These are phyloP conservation scores for Muscicapa comitata DNA, from an alignment of 2,797 vertebrate genomes.

Conservation along the genomic window DNA sequence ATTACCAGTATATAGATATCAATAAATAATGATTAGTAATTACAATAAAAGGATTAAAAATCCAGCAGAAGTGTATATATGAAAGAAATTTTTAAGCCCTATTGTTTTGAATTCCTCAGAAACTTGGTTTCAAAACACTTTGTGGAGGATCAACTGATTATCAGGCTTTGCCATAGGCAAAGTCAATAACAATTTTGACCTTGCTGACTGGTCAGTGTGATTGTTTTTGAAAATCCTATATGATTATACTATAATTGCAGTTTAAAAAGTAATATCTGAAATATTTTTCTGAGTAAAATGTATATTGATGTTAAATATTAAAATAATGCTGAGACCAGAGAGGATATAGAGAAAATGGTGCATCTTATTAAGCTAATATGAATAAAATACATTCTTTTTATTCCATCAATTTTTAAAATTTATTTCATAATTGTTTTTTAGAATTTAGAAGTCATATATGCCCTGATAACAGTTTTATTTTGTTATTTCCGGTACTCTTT, in stretches of 20 bases:
- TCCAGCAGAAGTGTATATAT: not conserved
- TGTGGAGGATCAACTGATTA: not conserved
- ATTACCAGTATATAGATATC: not conserved
- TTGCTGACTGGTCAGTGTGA: not conserved
- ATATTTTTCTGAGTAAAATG: not conserved
- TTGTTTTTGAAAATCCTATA: not conserved
- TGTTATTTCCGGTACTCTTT: not conserved
- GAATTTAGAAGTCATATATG: not conserved
- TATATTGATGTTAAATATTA: not conserved
- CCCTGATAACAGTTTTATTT: not conserved
- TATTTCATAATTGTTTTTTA: not conserved
- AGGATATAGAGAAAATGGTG: not conserved
- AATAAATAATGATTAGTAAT: not conserved
- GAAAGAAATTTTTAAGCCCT: not conserved
- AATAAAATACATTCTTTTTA: not conserved
- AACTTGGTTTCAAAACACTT: not conserved
- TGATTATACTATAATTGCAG: not conserved
- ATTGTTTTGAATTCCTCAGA: not conserved
- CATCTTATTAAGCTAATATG: not conserved
- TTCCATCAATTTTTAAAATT: not conserved
- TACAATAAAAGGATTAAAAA: not conserved
- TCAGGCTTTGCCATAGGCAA: not conserved
- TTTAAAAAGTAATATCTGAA: not conserved
- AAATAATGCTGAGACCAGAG: not conserved
- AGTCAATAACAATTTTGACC: not conserved